Evolutionary conservation across 2,888 invertebrate genomes (phyloP), one percentile per base, ranked within the genome.

Genomic region (Temnothorax rugatulus): DNA sequence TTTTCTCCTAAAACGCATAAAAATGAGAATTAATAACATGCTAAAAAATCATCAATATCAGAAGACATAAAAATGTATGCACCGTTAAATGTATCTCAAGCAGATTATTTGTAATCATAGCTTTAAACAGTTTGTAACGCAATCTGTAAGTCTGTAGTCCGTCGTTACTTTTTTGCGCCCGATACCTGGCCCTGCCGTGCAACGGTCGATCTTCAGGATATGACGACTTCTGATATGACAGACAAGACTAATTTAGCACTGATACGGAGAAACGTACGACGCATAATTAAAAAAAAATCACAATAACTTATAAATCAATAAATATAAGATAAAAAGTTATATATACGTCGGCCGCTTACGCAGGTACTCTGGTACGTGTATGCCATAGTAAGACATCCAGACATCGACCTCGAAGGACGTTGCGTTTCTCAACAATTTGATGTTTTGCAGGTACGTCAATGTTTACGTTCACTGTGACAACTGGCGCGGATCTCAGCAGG

Each of bases 401-500:
- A 90, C 34, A 21, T 86, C 66, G 1, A 92, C 66, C 15, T 29
- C 21, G 68, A 93, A 90, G 44, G 61, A 84, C 0, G 90, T 88
- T 15, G 89, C 83, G 77, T 92, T 88, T n/a, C 64, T 87, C 13
- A 86, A 61, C 66, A 93, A 73, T 38, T 85, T 87, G 44, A 82
- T 82, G 29, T 68, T 69, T 21, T 84, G 84, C 18, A 41, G 52
- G 47, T 86, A 57, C 15, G 5, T 13, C 15, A 93, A 59, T 25
- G 57, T 86, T n/a, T 41, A 89, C 77, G 11, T 34, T 76, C 29
- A 93, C 41, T 13, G 79, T 84, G 29, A 95, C 89, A 2, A 95
- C 91, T 0, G 95, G 94, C 59, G 87, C 91, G 8, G 95, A 92
- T 61, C 93, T 92, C 13, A 95, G 86, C 13, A 95, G 83, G 21